Percentiles rank a stretch among this genome's conserved stretches.
These are phyloP conservation scores for Orthonychiurus folsomi DNA, from an alignment of 2,888 invertebrate species.

Conservation along the genomic window DNA sequence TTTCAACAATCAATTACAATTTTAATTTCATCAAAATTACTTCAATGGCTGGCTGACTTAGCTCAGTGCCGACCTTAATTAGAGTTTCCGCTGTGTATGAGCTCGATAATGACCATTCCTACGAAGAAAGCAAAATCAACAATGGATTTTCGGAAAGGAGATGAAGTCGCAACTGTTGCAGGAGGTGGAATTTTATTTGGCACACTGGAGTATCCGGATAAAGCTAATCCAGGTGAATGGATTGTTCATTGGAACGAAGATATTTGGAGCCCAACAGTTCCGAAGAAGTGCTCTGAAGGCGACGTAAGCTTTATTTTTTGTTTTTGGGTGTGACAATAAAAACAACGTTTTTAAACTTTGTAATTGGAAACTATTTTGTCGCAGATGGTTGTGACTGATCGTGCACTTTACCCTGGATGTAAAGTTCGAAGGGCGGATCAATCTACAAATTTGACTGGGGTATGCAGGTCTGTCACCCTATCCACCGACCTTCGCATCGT, in stretches of 20 bases:
- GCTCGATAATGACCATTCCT: too few species aligned
- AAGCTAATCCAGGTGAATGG: background rate
- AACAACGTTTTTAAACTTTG: background rate
- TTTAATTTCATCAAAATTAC: too few species aligned
- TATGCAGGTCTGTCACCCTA: slow-evolving; percentile 2
- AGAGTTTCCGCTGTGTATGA: too few species aligned
- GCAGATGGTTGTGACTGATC: slow-evolving; percentile 7
- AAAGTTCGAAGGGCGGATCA: slow-evolving; percentile 7
- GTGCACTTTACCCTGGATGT: slow-evolving; percentile 11
- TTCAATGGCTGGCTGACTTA: too few species aligned
- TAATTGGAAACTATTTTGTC: background rate
- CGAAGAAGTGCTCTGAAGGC: background rate
- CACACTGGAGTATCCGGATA: background rate
- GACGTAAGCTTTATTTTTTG: background rate
- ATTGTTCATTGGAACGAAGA: background rate
- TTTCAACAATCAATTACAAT: too few species aligned
- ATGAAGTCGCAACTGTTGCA: background rate
- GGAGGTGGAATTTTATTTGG: background rate
- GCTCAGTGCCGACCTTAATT: too few species aligned
- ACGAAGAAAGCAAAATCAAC: too few species aligned
- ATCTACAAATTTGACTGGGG: background rate
- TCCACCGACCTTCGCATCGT: slow-evolving; percentile 9
- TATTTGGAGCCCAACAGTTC: background rate
- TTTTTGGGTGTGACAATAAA: background rate
- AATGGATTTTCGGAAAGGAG: slow-evolving; percentile 5